Conservation (phyloP, 1,140 invertebrate genomes). For the Drosophila paulistorum region DNA sequence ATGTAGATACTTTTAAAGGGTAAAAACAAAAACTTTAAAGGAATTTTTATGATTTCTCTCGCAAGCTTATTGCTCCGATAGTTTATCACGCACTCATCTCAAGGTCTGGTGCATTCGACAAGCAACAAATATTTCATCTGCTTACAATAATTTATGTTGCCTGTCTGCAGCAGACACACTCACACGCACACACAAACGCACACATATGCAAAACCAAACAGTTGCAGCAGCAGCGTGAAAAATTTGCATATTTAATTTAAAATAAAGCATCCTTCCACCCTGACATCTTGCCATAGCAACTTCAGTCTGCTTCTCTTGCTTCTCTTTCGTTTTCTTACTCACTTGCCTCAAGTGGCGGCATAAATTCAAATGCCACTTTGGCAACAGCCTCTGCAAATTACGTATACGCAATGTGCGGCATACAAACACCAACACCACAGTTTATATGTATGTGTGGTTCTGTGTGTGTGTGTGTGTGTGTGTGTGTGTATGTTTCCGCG, state of each 20-base stretch:
- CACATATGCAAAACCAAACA: neutral
- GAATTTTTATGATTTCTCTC: constrained; percentile 7
- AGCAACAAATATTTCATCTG: constrained; percentile 57
- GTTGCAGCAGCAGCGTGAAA: constrained; percentile 19
- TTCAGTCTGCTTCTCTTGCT: constrained; percentile 21
- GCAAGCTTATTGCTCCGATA: neutral
- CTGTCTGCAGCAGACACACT: constrained; percentile 53
- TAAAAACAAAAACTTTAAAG: neutral
- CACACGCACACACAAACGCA: neutral
- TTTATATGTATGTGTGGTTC: constrained; percentile 12
- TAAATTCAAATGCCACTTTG: constrained; percentile 79
- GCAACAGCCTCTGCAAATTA: constrained; percentile 70
- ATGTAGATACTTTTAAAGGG: neutral
- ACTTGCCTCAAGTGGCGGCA: constrained; percentile 72
- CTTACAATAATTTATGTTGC: constrained; percentile 63
- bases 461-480: constrained; percentile 20
- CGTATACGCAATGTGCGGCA: constrained; percentile 67
- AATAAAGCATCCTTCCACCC: constrained; percentile 54
- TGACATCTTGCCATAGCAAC: constrained; percentile 11
- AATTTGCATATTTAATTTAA: constrained; percentile 77
- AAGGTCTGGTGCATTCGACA: constrained; percentile 45
- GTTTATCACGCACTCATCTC: neutral
- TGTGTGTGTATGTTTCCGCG: constrained; percentile 1
- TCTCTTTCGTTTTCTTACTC: constrained; percentile 25
- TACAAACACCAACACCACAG: constrained; percentile 44